phyloP scores from a whole-genome alignment of 2,113 vertebrate species.

The Rhadina sibilatrix region DNA sequence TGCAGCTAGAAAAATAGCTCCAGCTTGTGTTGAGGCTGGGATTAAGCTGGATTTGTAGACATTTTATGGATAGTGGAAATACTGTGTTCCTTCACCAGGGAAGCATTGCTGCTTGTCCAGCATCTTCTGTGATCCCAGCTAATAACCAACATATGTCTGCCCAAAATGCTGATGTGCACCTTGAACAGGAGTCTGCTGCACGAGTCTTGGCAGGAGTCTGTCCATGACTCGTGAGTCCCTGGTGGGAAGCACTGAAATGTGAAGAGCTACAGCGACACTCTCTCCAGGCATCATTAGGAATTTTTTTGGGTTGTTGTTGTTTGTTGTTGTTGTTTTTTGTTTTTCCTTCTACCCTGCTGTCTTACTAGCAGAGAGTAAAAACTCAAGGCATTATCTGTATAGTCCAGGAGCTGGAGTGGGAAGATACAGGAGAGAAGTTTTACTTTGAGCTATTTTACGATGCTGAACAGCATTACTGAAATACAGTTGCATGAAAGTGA shows the following conservation, averaged over 20 bases:
- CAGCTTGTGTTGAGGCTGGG: not conserved
- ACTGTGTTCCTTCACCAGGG: not conserved
- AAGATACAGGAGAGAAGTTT: not conserved
- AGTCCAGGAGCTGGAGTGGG: not conserved
- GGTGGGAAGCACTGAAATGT: not conserved
- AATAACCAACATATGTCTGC: not conserved
- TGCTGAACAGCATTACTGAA: not conserved
- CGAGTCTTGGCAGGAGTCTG: not conserved
- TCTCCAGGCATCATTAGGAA: not conserved
- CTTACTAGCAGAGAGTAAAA: not conserved
- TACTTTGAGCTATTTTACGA: not conserved
- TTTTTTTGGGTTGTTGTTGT: not conserved
- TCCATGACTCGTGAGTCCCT: fast-evolving
- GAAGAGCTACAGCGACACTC: not conserved
- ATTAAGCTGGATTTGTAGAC: not conserved
- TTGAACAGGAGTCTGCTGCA: not conserved
- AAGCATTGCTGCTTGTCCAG: not conserved
- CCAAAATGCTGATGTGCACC: not conserved
- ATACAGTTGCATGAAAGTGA: not conserved
- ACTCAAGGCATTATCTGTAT: not conserved
- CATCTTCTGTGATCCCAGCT: not conserved
- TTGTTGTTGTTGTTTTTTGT: too few species aligned
- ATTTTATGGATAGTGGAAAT: not conserved
- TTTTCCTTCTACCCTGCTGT: not conserved
- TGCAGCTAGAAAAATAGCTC: slow-evolving; percentile 3